These are phyloP conservation scores for Bagarius yarrelli DNA, from an alignment of 2,113 vertebrate species.

Conservation along the genomic window DNA sequence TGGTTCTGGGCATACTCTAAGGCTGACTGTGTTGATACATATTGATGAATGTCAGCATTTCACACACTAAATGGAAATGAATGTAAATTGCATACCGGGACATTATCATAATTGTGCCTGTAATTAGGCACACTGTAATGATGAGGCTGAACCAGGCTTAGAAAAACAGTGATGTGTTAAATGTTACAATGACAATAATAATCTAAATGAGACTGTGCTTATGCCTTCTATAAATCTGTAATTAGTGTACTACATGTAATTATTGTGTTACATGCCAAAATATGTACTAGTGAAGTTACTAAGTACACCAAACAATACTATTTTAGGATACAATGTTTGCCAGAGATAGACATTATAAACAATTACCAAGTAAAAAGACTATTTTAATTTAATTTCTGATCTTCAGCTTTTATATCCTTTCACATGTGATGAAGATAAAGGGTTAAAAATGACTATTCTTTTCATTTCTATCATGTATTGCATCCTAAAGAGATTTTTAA, in stretches of 20 bases:
- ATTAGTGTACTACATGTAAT: neutral
- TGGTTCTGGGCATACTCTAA: slow-evolving; percentile 30
- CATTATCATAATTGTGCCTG: slow-evolving; percentile 50
- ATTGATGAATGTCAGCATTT: slow-evolving; percentile 52
- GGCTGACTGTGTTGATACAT: slow-evolving; percentile 50
- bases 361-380: neutral
- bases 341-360: neutral
- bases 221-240: slow-evolving; percentile 3
- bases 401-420: too few relatives aligned
- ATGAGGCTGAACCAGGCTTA: slow-evolving; percentile 39
- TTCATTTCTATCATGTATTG: neutral
- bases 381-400: neutral
- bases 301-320: neutral
- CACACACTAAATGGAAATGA: slow-evolving; percentile 53
- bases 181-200: slow-evolving; percentile 8
- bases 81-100: slow-evolving; percentile 49
- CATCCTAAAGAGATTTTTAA: neutral
- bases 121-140: slow-evolving; percentile 46
- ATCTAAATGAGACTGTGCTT: neutral
- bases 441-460: neutral
- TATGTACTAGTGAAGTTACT: neutral
- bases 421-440: neutral
- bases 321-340: neutral
- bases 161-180: slow-evolving; percentile 28
- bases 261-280: neutral